Conservation (phyloP, 2,113 vertebrate genomes). For the Anarrhichthys ocellatus region DNA sequence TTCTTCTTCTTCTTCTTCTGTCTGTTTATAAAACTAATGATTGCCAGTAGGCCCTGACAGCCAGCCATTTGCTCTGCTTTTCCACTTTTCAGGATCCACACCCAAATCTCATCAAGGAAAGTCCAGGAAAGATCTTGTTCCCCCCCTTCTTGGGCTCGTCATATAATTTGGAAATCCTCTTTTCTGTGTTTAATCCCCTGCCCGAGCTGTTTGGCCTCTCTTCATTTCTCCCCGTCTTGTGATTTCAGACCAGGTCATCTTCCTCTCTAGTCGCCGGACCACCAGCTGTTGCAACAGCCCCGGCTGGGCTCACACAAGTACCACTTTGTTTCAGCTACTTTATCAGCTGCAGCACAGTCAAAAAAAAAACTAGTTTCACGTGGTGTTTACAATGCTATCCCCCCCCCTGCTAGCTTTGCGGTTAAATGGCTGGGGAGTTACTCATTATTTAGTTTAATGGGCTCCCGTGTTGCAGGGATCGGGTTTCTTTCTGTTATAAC, state of each 20-base stretch:
- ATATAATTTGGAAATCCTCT: background rate
- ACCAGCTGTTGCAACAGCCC: constrained; percentile 67
- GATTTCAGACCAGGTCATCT: constrained; percentile 41
- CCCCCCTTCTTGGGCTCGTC: background rate
- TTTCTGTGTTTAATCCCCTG: constrained; percentile 15
- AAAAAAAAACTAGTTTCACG: constrained; percentile 40
- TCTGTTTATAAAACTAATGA: background rate
- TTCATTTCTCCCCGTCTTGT: constrained; percentile 15
- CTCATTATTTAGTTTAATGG: constrained; percentile 44
- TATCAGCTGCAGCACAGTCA: constrained; percentile 49
- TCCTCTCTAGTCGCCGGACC: constrained; percentile 30
- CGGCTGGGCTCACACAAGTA: constrained; percentile 42
- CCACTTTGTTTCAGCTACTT: constrained; percentile 54
- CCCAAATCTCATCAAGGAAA: background rate
- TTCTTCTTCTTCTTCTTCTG: background rate
- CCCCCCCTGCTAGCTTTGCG: background rate
- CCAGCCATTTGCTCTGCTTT: background rate
- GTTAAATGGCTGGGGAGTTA: constrained; percentile 6
- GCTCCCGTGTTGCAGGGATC: constrained; percentile 18
- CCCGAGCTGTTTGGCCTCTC: constrained; percentile 7
- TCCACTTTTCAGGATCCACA: background rate
- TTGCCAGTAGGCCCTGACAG: background rate
- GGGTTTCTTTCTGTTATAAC: constrained; percentile 21
- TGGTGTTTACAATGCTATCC: constrained; percentile 46
- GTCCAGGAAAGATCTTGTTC: background rate